These are phyloP conservation scores for Carduelis carduelis DNA, from an alignment of 2,797 vertebrate species.

Conservation along the genomic window DNA sequence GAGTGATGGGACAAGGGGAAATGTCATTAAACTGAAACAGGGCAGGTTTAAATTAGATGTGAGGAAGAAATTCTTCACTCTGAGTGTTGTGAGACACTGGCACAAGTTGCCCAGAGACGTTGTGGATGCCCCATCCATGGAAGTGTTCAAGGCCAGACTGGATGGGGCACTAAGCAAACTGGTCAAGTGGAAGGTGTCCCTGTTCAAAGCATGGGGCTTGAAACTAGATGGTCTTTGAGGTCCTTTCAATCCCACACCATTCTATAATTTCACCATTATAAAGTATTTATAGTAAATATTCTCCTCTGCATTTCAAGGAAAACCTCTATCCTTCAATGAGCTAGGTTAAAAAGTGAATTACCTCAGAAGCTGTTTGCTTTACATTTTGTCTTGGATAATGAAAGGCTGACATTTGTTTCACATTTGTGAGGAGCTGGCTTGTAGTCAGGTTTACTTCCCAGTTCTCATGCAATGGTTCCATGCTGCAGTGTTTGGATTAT, in stretches of 20 bases:
- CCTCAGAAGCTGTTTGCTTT: background rate
- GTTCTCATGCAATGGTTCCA: constrained; percentile 44
- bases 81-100: background rate
- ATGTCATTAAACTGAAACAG: background rate
- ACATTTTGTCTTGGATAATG: background rate
- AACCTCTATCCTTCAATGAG: background rate
- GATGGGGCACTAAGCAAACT: background rate
- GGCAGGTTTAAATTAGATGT: background rate
- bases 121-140: background rate
- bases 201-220: background rate
- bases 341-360: background rate
- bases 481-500: constrained; percentile 23
- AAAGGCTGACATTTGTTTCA: constrained; percentile 55
- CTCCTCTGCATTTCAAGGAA: background rate
- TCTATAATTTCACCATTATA: background rate
- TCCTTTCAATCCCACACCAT: background rate
- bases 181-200: background rate
- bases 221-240: background rate
- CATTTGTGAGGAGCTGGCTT: constrained; percentile 48
- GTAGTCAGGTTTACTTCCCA: constrained; percentile 41
- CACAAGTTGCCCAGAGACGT: background rate
- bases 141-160: background rate
- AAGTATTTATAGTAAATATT: background rate
- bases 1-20: background rate
- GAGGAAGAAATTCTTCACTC: background rate